Base-by-base conservation (phyloP, 2,888 invertebrate species). In the Hyles lineata region DNA sequence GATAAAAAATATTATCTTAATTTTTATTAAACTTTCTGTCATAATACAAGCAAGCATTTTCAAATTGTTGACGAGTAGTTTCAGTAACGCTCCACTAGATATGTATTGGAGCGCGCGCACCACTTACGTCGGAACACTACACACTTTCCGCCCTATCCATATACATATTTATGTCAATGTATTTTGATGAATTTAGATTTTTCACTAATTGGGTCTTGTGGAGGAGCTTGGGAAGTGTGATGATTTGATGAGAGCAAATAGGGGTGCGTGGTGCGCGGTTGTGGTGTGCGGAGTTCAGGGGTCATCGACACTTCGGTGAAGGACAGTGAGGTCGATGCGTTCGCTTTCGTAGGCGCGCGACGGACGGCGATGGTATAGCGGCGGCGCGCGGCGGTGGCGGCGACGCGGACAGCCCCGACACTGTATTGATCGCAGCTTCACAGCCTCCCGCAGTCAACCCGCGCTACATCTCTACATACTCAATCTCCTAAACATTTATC, bases 281-380 rank as follows among this genome's bases (percentile, higher is more conserved):
- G 83, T 77, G 80, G 82, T 70, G 79, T 76, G 80, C 81, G 82
- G 83, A 83, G 83, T 83, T 80, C 83, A 85, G 87, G 89, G 93
- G 93, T 93, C 93, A 92, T 89, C 90, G 93, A 93, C 93, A 89
- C 89, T 85, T 83, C 87, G 87, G 90, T 92, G 94, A 93, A 93
- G 93, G 93, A 92, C 93, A 93, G 91, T 88, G 90, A 89, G 92
- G 91, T 91, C 90, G 90, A 85, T 85, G 90, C 92, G 92, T 92
- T 92, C 92, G 91, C 92, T 93, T 93, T 92, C 92, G 89, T 84
- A 90, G 89, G 87, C 87, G 86, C 82, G 83, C 80, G 83, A 83
- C 82, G 83, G 72, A 76, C 75, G 76, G 77, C 79, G 74, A 72
- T 72, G 61, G 75, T 73, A 70, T 80, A 23, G 76, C 77, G 79